phyloP scores from a whole-genome alignment of 2,888 invertebrate genomes.

The Terebella lapidaria region DNA sequence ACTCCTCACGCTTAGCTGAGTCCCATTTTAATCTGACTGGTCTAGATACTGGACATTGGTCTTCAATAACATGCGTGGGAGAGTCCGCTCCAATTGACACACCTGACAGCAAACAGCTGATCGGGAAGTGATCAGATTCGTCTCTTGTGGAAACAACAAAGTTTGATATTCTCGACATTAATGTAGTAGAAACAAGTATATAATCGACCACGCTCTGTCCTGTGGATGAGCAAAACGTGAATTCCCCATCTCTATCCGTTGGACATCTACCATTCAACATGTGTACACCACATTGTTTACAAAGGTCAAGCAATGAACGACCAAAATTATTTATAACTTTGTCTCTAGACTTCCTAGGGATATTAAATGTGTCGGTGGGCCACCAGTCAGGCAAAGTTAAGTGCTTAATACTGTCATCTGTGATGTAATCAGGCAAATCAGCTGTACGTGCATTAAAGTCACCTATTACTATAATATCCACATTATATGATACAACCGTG shows the following conservation, averaged over 20 bases:
- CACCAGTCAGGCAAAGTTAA: neutral
- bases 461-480: neutral
- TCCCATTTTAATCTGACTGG: neutral
- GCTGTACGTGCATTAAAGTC: neutral
- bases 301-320: neutral
- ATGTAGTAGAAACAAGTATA: neutral
- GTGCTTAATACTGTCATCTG: neutral
- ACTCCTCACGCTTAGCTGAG: neutral
- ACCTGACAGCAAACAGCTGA: neutral
- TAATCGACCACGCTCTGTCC: neutral
- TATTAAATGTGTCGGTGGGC: too few species aligned
- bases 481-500: neutral
- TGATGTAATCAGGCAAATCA: too few species aligned
- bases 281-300: neutral
- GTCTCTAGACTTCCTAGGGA: too few species aligned
- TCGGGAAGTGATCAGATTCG: neutral
- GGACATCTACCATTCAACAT: neutral
- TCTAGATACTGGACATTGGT: too few species aligned
- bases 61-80: neutral
- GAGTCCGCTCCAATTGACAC: neutral
- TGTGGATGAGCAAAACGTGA: neutral
- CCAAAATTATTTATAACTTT: neutral
- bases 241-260: neutral
- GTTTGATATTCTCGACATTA: neutral
- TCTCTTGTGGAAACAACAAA: neutral